phyloP scores from a whole-genome alignment of 2,888 invertebrate genomes.

The Polydrusus pterygomalis region DNA sequence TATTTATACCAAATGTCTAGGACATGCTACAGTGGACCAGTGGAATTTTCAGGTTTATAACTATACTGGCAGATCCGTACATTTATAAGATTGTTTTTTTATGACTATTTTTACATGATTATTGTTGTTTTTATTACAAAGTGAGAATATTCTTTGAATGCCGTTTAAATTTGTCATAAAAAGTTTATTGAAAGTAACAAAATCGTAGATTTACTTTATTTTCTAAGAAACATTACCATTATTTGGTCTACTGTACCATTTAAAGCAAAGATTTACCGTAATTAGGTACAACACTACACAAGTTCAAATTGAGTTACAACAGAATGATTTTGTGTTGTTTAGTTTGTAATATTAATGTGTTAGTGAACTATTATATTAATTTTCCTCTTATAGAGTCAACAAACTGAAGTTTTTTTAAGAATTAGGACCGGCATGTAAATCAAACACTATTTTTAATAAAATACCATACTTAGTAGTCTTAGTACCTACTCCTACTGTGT shows the following conservation, averaged over 20 bases:
- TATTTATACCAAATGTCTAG: conserved; percentile 43
- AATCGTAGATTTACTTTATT: neutral
- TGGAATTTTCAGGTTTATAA: conserved; percentile 25
- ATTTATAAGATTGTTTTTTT: conserved; percentile 1
- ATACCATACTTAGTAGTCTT: too few relatives aligned
- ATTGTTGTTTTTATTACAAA: conserved; percentile 3
- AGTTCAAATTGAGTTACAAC: conserved; percentile 26
- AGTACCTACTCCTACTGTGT: too few relatives aligned
- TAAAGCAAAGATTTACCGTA: conserved; percentile 34
- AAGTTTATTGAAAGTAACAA: conserved; percentile 5
- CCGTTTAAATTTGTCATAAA: neutral
- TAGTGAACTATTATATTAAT: neutral
- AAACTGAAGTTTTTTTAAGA: neutral
- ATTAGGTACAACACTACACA: conserved; percentile 12
- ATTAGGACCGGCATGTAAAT: too few relatives aligned
- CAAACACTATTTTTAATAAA: too few relatives aligned
- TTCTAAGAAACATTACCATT: neutral
- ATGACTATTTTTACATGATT: neutral
- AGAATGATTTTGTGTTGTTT: conserved; percentile 17
- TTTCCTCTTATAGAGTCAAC: neutral
- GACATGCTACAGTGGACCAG: conserved; percentile 35
- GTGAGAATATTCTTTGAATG: neutral
- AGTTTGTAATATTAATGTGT: neutral
- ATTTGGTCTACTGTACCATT: conserved; percentile 33
- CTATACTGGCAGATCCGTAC: neutral